phyloP scores from a whole-genome alignment of 1,140 invertebrate species.

The Bombus waltoni region DNA sequence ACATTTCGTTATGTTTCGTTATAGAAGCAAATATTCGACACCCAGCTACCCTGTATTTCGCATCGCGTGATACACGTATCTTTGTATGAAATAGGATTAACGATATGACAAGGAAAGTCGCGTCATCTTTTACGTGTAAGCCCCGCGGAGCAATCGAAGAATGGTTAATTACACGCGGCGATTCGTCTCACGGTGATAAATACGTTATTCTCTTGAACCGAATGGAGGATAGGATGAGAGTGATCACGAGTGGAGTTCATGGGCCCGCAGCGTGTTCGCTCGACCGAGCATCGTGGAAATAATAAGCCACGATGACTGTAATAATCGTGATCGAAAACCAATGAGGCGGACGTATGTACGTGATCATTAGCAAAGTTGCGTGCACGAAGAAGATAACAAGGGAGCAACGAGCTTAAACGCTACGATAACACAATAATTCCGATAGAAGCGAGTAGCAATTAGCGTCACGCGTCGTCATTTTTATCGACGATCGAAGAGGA shows the following conservation, averaged over 20 bases:
- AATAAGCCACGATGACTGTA: constrained; percentile 25
- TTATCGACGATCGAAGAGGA: background rate
- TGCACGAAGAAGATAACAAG: background rate
- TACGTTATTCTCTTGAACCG: background rate
- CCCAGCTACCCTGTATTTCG: background rate
- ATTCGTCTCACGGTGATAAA: constrained; percentile 9
- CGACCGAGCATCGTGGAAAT: background rate
- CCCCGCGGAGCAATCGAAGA: background rate
- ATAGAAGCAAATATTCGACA: background rate
- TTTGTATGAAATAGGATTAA: background rate
- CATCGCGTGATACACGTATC: background rate
- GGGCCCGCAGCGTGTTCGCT: background rate
- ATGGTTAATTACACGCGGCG: background rate
- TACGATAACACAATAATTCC: constrained; percentile 39
- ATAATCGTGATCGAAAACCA: constrained; percentile 41
- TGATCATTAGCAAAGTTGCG: constrained; percentile 25
- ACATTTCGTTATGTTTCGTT: too few species aligned
- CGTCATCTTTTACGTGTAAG: background rate
- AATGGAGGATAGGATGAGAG: background rate
- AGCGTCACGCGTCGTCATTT: constrained; percentile 20
- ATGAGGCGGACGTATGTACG: constrained; percentile 14
- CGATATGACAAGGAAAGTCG: background rate
- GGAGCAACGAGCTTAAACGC: constrained; percentile 23
- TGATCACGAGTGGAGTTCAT: background rate
- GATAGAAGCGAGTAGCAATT: constrained; percentile 31